phyloP scores from a whole-genome alignment of 2,888 invertebrate genomes.

The Dascillus cervinus region DNA sequence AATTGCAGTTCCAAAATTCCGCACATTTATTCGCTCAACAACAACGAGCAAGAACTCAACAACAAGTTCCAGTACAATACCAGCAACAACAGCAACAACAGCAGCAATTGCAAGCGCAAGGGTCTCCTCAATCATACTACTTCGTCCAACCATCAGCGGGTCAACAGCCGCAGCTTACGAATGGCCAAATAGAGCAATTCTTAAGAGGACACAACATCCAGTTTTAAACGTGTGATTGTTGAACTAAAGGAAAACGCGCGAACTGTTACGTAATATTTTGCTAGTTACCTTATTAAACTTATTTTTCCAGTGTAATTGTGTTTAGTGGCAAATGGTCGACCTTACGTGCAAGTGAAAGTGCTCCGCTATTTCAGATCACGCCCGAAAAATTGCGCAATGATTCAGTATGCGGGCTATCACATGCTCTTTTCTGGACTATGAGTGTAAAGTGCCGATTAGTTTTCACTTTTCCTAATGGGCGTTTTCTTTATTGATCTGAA shows the following conservation, averaged over 20 bases:
- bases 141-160: conserved; percentile 47
- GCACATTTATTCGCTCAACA: conserved; percentile 45
- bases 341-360: conserved; percentile 29
- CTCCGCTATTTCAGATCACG: conserved; percentile 23
- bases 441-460: conserved; percentile 15
- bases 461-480: conserved; percentile 16
- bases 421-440: conserved; percentile 16
- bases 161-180: conserved; percentile 29
- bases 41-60: conserved; percentile 41
- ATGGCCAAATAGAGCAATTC: conserved; percentile 74
- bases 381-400: conserved; percentile 27
- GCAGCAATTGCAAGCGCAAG: conserved; percentile 29
- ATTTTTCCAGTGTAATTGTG: conserved; percentile 1
- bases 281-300: background rate
- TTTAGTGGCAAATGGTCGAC: too few species aligned
- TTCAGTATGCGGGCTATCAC: conserved; percentile 25
- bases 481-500: conserved; percentile 16
- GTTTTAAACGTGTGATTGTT: conserved; percentile 41
- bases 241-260: background rate
- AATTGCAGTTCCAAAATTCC: conserved; percentile 51
- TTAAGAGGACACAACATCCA: conserved; percentile 64
- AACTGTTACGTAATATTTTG: conserved; percentile 3
- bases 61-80: conserved; percentile 30
- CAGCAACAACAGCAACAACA: conserved; percentile 38
- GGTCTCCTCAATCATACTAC: conserved; percentile 42